These are phyloP conservation scores for Pluvianellus socialis DNA, from an alignment of 2,113 vertebrate genomes.

Conservation along the genomic window DNA sequence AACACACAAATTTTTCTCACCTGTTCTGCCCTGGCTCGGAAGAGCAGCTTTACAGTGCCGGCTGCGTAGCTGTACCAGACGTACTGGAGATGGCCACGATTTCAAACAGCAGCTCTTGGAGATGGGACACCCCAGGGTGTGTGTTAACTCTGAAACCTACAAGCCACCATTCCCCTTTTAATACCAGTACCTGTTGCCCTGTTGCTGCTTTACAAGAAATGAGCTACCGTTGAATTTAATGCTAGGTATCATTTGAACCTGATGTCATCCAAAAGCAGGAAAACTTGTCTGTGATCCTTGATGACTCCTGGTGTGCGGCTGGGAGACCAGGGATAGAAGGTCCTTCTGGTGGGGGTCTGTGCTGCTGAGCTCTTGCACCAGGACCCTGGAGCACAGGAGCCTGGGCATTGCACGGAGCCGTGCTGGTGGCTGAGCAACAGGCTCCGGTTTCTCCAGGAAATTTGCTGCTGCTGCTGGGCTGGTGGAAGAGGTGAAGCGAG, in stretches of 20 bases:
- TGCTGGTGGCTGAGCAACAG: rapidly evolving
- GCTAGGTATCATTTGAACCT: neutral
- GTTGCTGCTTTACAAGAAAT: neutral
- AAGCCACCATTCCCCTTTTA: neutral
- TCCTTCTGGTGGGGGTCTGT: neutral
- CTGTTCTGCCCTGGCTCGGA: neutral
- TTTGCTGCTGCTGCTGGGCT: neutral
- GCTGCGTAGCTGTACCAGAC: neutral
- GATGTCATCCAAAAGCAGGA: neutral
- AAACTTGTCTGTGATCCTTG: neutral
- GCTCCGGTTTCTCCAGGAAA: neutral
- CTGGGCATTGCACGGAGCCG: neutral
- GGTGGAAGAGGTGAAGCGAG: rapidly evolving
- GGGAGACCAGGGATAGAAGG: neutral
- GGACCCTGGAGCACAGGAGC: neutral
- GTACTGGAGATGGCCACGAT: neutral
- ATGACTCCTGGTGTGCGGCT: neutral
- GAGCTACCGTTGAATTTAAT: neutral
- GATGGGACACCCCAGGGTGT: neutral
- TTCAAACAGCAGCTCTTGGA: neutral
- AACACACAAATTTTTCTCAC: neutral
- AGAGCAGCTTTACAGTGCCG: neutral
- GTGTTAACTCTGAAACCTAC: neutral
- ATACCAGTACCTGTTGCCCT: neutral
- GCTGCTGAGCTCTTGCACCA: neutral